phyloP scores from a whole-genome alignment of 2,113 vertebrate genomes.

The Lethenteron reissneri region DNA sequence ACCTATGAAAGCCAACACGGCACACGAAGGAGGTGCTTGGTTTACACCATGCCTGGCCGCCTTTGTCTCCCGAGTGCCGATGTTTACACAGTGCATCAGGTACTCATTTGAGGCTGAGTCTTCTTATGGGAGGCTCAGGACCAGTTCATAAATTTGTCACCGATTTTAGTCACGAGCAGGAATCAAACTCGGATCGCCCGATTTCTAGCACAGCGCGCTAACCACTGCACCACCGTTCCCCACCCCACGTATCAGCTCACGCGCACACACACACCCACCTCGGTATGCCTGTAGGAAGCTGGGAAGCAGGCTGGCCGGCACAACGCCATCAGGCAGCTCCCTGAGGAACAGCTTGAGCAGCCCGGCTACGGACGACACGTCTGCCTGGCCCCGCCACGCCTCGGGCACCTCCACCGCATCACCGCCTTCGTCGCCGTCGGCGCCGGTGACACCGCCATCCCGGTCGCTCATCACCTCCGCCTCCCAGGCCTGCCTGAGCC shows the following conservation, averaged over 20 bases:
- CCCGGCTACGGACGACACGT: conserved; percentile 47
- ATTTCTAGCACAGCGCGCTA: no score
- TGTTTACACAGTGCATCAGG: no score
- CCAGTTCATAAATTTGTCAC: no score
- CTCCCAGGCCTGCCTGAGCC: conserved; percentile 39
- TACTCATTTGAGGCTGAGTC: no score
- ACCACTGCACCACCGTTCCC: background rate
- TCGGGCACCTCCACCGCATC: conserved; percentile 38
- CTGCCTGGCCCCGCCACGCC: conserved; percentile 31
- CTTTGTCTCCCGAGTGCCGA: no score
- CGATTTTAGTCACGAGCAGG: no score
- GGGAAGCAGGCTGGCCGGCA: conserved; percentile 29
- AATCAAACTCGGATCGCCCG: no score
- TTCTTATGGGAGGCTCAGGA: no score
- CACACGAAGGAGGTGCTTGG: no score
- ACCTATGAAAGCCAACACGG: no score
- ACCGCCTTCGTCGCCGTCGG: conserved; percentile 33
- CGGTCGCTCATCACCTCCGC: conserved; percentile 27
- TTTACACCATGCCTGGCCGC: no score
- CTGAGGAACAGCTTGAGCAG: conserved; percentile 62
- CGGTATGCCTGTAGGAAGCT: conserved; percentile 36
- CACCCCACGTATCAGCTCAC: background rate
- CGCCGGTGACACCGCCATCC: conserved; percentile 36
- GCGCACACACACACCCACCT: conserved; percentile 26
- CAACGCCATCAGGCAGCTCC: conserved; percentile 47